These are phyloP conservation scores for Acanthochromis polyacanthus DNA, from an alignment of 2,113 vertebrate species.

Conservation along the genomic window DNA sequence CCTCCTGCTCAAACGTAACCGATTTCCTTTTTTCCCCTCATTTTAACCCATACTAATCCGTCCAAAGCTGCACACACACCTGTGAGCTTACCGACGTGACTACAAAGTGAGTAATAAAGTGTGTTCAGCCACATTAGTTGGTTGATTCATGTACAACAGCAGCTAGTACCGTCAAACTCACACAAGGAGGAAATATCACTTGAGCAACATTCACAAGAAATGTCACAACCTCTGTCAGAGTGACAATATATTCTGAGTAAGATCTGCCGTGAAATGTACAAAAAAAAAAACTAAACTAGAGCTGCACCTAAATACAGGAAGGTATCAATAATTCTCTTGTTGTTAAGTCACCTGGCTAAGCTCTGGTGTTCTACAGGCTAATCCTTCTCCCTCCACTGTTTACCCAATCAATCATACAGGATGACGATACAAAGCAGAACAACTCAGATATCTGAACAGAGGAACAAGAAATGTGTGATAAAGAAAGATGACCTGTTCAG, in stretches of 20 bases:
- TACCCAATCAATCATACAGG: too few species aligned
- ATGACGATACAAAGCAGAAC: not conserved
- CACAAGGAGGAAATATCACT: slow-evolving; percentile 1
- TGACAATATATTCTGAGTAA: too few species aligned
- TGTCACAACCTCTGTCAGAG: not conserved
- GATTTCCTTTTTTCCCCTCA: not conserved
- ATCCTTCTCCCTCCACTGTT: too few species aligned
- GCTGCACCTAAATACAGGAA: too few species aligned
- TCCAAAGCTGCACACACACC: not conserved
- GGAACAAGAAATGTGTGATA: too few species aligned
- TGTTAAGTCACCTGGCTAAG: too few species aligned
- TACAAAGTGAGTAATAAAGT: not conserved
- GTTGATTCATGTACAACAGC: not conserved
- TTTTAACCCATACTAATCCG: not conserved
- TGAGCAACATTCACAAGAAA: slow-evolving; percentile 30
- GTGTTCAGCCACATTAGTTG: not conserved
- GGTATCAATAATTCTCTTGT: too few species aligned
- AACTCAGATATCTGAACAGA: too few species aligned
- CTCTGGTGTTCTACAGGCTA: too few species aligned
- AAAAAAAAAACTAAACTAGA: too few species aligned
- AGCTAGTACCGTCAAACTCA: not conserved
- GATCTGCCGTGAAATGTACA: too few species aligned
- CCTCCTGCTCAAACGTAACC: not conserved
- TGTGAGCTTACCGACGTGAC: not conserved
- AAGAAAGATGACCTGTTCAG: too few species aligned